phyloP scores from a whole-genome alignment of 2,113 vertebrate species.

The Psittacus erithacus region DNA sequence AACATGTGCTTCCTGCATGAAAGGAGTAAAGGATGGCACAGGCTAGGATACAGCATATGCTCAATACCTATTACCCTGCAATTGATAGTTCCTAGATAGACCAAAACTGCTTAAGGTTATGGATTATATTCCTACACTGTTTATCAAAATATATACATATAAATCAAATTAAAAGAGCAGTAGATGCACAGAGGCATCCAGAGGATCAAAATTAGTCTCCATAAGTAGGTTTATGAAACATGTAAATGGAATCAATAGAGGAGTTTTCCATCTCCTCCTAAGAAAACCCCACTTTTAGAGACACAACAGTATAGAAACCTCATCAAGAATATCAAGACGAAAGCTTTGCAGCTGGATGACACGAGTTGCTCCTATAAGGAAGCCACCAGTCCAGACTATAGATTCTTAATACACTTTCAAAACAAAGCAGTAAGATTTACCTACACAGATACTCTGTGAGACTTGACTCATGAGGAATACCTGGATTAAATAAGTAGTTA shows the following conservation, averaged over 20 bases:
- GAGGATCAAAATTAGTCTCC: background rate
- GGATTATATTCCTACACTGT: background rate
- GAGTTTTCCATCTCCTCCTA: background rate
- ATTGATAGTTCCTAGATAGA: background rate
- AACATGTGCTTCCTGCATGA: accelerated
- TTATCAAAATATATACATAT: background rate
- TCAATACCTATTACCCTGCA: background rate
- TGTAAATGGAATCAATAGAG: background rate
- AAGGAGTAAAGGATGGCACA: background rate
- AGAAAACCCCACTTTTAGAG: background rate
- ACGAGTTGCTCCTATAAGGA: background rate
- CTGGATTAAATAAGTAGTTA: background rate
- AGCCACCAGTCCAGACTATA: background rate
- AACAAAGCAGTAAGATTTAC: background rate
- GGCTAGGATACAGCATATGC: background rate
- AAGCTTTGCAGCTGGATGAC: background rate
- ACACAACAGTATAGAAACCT: background rate
- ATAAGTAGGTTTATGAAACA: background rate
- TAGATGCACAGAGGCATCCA: background rate
- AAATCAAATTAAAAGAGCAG: background rate
- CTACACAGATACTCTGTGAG: background rate
- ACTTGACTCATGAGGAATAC: background rate
- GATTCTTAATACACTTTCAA: background rate
- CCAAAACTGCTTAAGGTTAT: background rate
- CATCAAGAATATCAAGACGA: background rate